Base-by-base conservation (phyloP, 2,888 invertebrate species). In the Timandra comae region DNA sequence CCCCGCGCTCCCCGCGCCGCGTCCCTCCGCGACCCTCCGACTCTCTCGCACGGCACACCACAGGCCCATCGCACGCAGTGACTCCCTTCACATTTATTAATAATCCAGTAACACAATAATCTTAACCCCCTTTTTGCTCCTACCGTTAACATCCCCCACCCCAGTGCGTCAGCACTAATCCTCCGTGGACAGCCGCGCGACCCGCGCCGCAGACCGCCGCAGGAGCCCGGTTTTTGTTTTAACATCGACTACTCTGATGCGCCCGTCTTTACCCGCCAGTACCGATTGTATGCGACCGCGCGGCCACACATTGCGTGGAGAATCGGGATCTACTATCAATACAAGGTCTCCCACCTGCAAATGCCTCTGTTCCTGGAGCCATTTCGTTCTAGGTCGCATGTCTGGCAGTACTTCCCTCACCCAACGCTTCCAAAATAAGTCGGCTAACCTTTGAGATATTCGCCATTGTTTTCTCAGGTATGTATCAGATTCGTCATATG, bases 191-290 rank as follows among this genome's bases (percentile, higher is more conserved):
- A 16, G 3, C 5, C 3, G 16, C 3, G 47, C 49, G 30, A 56
- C 39, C 34, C 48, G 48, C 0, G 43, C 46, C 2, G 46, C 51
- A 5, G 50, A 43, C 6, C 56, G 42, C 12, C 41, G 38, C 4
- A 45, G 12, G 2, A 45, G 19, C 7, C 50, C 56, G 2, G 30
- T 31, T 2, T 28, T 37, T n/a, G 54, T 55, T 12, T 31, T 32
- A 7, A 58, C 48, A 16, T 49, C 42, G 1, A 49, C 53, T 21
- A 49, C 33, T 1, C 55, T 44, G 1, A 49, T 44, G 10, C 49
- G 43, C 7, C 51, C 51, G 37, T 56, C 55, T 16, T 29, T n/a
- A 1, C 50, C 55, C 3, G 38, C 30, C 27, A 28, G 7, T 19
- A 28, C 27, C 12, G 7, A 3, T 7, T 21, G 21, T 7, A 21